Conservation (phyloP, 1,140 invertebrate species). For the Sitobion miscanthi region DNA sequence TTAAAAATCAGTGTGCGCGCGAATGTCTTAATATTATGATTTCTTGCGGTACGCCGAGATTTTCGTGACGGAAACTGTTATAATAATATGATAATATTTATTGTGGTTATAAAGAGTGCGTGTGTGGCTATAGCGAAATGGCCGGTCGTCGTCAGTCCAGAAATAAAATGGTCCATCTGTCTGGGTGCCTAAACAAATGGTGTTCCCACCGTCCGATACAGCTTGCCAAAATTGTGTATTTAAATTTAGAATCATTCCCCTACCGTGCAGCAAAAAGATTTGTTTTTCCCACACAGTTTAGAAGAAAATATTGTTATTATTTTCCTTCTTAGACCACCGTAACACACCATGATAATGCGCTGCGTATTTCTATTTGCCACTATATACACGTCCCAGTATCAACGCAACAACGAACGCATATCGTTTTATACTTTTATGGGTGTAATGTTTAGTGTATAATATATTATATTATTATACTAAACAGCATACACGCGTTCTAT, state of each 20-base stretch:
- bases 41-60: not conserved
- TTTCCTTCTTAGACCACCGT: not conserved
- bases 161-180: slow-evolving; percentile 33
- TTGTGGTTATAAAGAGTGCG: not conserved
- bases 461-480: not conserved
- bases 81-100: slow-evolving; percentile 20
- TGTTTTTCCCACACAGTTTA: not conserved
- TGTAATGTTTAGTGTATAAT: not conserved
- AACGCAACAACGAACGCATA: not conserved
- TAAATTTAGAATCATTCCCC: slow-evolving; percentile 41
- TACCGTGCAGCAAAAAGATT: not conserved
- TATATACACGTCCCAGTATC: not conserved
- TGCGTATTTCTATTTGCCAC: not conserved
- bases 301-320: not conserved
- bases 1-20: not conserved
- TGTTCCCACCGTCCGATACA: not conserved
- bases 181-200: slow-evolving; percentile 1
- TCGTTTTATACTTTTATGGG: not conserved
- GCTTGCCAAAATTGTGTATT: slow-evolving; percentile 27
- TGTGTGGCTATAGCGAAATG: not conserved
- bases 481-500: not conserved
- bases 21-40: not conserved
- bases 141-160: slow-evolving; percentile 9
- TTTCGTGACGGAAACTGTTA: not conserved
- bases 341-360: not conserved